Conservation (phyloP, 2,797 vertebrate genomes). For the Sylvilagus floridanus region DNA sequence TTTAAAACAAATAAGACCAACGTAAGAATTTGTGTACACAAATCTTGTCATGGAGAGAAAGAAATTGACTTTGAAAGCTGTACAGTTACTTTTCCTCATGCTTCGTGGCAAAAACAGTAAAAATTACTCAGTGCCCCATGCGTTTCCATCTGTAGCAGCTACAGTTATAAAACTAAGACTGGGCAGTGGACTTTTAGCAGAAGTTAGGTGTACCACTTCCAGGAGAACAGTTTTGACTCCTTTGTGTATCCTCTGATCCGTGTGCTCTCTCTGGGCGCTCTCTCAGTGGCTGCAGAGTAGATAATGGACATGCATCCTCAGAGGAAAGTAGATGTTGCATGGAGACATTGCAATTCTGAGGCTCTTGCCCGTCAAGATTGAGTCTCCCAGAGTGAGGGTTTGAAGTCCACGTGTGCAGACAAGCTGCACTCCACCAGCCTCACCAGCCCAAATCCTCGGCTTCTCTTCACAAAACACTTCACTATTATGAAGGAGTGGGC, state of each 20-base stretch:
- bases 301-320: too few relatives aligned
- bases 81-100: not conserved
- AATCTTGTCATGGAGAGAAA: not conserved
- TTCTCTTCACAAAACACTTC: not conserved
- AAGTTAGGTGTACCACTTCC: not conserved
- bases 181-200: not conserved
- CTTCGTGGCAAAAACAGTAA: not conserved
- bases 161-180: not conserved
- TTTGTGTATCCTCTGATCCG: rapidly evolving
- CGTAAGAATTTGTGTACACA: not conserved
- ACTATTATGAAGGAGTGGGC: not conserved
- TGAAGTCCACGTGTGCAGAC: not conserved
- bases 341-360: not conserved
- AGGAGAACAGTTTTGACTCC: not conserved
- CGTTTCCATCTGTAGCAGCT: not conserved
- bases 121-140: not conserved
- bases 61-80: not conserved
- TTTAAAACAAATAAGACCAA: not conserved
- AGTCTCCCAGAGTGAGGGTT: not conserved
- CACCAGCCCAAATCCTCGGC: not conserved
- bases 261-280: not conserved
- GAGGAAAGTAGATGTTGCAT: not conserved
- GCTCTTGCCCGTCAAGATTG: not conserved
- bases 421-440: not conserved
- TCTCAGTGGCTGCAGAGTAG: not conserved